These are phyloP conservation scores for Thecocarcelia acutangulata DNA, from an alignment of 2,888 invertebrate species.

Conservation along the genomic window DNA sequence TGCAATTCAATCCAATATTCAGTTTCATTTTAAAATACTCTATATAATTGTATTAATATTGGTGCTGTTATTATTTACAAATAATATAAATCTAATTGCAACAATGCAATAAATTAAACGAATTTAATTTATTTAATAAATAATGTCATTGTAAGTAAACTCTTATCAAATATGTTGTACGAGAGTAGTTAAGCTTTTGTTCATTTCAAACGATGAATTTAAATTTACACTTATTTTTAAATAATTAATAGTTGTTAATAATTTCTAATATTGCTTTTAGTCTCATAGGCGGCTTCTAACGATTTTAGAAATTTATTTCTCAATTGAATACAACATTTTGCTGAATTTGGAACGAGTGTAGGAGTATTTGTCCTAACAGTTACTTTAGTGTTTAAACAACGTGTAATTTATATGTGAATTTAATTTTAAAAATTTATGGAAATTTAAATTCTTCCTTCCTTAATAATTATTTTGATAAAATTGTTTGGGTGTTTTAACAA, in stretches of 20 bases:
- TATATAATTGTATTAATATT: conserved; percentile 10
- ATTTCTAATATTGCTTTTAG: conserved; percentile 17
- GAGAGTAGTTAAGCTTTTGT: conserved; percentile 57
- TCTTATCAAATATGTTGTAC: no score
- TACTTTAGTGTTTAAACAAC: conserved; percentile 4
- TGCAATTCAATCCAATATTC: no score
- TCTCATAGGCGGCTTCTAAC: conserved; percentile 32
- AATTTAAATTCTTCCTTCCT: conserved; percentile 12
- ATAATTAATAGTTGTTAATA: conserved; percentile 25
- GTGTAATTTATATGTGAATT: conserved; percentile 20
- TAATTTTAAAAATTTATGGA: conserved; percentile 4
- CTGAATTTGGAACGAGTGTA: not conserved
- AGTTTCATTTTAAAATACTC: not conserved
- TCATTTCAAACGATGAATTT: conserved; percentile 27
- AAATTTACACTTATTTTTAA: not conserved
- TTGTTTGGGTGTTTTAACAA: conserved; percentile 28
- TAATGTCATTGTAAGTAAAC: conserved; percentile 59
- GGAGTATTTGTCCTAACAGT: conserved; percentile 1
- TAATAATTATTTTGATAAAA: not conserved
- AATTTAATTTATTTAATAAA: conserved; percentile 7
- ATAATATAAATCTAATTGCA: conserved; percentile 16
- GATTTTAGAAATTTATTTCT: conserved; percentile 36
- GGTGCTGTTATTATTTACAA: conserved; percentile 29
- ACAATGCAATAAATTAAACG: conserved; percentile 9
- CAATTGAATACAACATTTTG: not conserved